Evolutionary conservation across 2,888 invertebrate genomes (phyloP), one percentile per base, ranked within the genome.

Genomic region (Leucozona laternaria): DNA sequence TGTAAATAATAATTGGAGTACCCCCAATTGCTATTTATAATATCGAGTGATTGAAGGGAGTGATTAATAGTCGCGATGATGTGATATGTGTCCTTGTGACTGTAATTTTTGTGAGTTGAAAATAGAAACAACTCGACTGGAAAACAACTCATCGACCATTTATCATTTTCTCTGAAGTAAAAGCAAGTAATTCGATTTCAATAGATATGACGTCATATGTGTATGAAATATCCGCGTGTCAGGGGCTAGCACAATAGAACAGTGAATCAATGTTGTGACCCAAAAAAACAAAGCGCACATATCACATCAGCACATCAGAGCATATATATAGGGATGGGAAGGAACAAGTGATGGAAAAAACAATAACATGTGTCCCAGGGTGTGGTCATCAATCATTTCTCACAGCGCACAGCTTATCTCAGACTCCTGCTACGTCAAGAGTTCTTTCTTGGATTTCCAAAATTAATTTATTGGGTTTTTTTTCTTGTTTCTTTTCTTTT

Each of bases 41-140:
- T 45, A 28, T 25, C 45, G 58, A 76, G 25, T 48, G 45, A 70
- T 34, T 55, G 45, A 66, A 22, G 22, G 43, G 11, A 60, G 10
- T 80, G 85, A 85, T 80, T 85, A 80, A 80, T 85, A 37, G 80
- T 48, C 11, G 20, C 68, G 77, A 62, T 80, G 80, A 80, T 78
- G 85, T 80, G 85, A 80, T 70, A 73, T 85, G 85, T 85, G 85
- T 85, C 85, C 85, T 85, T 80, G 85, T 73, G 78, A 70, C 58
- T 48, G 43, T 57, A 66, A 43, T 53, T 28, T 22, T 20, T 53
- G 53, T 68, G 37, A 15, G n/a, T 40, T 22, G 53, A 22, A 57
- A 71, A 53, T 53, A 66, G 53, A 72, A 73, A 31, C 62, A 75
- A 58, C 64, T 48, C 71, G 50, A 66, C 71, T 72, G 64, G 37